Evolutionary conservation across 2,797 vertebrate species (phyloP), one percentile per base, ranked within the genome.

Genomic region (Morus bassanus): DNA sequence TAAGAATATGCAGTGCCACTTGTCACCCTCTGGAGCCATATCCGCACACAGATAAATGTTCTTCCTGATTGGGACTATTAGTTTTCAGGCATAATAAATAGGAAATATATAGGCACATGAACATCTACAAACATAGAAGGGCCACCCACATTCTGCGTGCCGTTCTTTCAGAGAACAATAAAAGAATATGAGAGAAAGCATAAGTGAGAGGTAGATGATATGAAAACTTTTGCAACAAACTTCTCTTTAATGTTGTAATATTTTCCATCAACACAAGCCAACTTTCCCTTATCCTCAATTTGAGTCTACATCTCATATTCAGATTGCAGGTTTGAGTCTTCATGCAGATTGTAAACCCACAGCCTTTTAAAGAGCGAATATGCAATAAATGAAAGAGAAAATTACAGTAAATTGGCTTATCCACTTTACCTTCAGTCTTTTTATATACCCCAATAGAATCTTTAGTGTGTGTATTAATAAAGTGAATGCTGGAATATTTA

Each of bases 391-490:
- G 64, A 83, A 88, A 85, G 35, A 76, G n/a, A 84, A 93, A 86
- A 90, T 72, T 61, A 28, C 7, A 90, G 77, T 65, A 86, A 90
- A 95, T 88, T 85, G 22, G 43, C 23, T 82, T 70, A 95, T 10
- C 30, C 33, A 65, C 35, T 88, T 78, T 85, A 86, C 13, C 8
- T 65, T 74, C 65, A 37, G 4, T 45, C 28, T 64, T 54, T 91
- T 93, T 74, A 69, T 63, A n/a, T 63, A 72, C 84, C 24, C 37
- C 74, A 73, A 33, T 27, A 72, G 73, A 88, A 23, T 35, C 13
- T 75, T 86, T 75, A 60, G 6, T 46, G 11, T 39, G 9, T 69
- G 17, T 82, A 76, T 92, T 91, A 87, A 69, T 86, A 90, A 76
- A 51, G 13, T 0, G 1, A 86, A 87, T 53, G 41, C 22, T 78